Evolutionary conservation across 1,140 invertebrate species (phyloP), one percentile per base, ranked within the genome.

Genomic region (Gonatopus flavifemur): DNA sequence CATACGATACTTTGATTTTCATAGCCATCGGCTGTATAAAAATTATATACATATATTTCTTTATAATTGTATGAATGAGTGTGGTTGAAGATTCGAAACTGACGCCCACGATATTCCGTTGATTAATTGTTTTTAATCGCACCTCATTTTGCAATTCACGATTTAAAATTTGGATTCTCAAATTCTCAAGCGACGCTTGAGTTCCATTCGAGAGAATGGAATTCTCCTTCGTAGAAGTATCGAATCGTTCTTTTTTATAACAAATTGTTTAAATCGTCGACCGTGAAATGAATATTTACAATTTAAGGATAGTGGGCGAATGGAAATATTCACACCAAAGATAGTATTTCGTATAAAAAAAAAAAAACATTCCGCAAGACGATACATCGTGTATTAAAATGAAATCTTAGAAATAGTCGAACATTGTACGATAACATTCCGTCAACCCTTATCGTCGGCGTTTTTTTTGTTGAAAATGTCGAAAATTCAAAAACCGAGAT

Each of bases 301-400:
- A 30, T 53, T 37, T 24, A 42, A 48, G 57, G 52, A 42, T 62
- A 48, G 35, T 53, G 19, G 46, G n/a, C n/a, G n/a, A n/a, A n/a
- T n/a, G n/a, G n/a, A n/a, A 48, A 54, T 49, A 59, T 52, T 49
- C 39, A 38, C 25, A 45, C 15, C 33, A 55, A 51, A 48, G 33
- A 59, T 44, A 52, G 49, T 63, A 63, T 55, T 67, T 61, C 43
- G 54, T n/a, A n/a, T n/a, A n/a, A n/a, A n/a, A n/a, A n/a, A n/a
- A 59, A 55, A 54, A 46, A 44, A 42, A 56, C 63, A 67, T 62
- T 67, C 61, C 53, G 49, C 47, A 66, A 58, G 63, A 60, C 63
- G 50, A 62, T 67, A 63, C 52, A 55, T 61, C 33, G 39, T 57
- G 55, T 25, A 37, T 48, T 28, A 22, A 51, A 8, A 33, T 50